Conservation (phyloP, 2,797 vertebrate genomes). For the Parotocinclus haroldoi region DNA sequence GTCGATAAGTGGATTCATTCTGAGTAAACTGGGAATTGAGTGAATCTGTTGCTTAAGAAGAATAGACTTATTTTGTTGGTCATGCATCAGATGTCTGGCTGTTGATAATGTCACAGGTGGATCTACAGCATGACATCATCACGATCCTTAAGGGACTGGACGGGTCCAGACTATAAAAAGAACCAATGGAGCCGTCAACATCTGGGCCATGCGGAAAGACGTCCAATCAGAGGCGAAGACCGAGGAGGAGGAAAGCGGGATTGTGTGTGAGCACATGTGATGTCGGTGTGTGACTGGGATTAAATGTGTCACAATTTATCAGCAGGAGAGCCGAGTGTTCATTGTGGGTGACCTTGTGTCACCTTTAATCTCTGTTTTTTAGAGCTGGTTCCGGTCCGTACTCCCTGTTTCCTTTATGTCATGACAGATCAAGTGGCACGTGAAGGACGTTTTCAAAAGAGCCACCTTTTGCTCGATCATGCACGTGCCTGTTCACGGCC, state of each 20-base stretch:
- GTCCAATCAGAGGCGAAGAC: too few species aligned
- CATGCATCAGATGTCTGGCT: constrained; percentile 3
- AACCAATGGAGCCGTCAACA: too few species aligned
- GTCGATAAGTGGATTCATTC: too few species aligned
- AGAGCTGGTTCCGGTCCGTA: too few species aligned
- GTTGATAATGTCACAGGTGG: neutral
- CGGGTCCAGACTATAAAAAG: neutral
- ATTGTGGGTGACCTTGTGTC: neutral
- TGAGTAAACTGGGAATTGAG: too few species aligned
- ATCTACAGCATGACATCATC: neutral
- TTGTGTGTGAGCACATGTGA: constrained; percentile 5
- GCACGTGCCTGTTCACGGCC: too few species aligned
- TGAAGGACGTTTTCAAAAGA: neutral
- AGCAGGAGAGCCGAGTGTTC: neutral
- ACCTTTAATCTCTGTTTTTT: too few species aligned
- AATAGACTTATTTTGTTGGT: constrained; percentile 1
- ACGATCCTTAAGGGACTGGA: neutral
- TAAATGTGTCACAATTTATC: neutral
- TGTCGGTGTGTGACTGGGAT: neutral
- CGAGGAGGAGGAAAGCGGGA: neutral
- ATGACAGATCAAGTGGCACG: neutral
- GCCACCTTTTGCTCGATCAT: too few species aligned
- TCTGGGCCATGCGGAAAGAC: neutral
- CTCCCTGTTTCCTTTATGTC: neutral
- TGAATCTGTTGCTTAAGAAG: too few species aligned